A percentile compares a stretch with the other conserved stretches of the same genome.
phyloP scores from a whole-genome alignment of 2,113 vertebrate genomes.

The Butorides virescens region DNA sequence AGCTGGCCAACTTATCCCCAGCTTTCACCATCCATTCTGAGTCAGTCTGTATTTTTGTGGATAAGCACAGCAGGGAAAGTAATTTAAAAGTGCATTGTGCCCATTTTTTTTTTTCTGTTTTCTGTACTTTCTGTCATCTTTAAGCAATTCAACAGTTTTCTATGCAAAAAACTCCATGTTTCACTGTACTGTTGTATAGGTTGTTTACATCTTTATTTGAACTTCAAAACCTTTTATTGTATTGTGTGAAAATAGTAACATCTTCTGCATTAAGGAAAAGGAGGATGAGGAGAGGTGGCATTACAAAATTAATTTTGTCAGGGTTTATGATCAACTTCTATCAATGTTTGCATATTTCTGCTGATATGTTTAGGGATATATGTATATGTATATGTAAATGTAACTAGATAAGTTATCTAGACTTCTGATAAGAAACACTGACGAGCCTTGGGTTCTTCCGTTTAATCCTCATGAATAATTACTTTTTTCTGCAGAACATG shows the following conservation, averaged over 20 bases:
- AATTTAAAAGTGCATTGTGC: not conserved
- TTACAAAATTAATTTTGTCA: not conserved
- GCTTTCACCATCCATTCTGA: not conserved
- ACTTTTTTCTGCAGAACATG: not conserved
- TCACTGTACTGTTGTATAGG: not conserved
- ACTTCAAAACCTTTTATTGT: not conserved
- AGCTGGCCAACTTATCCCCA: fast-evolving
- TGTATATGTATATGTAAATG: not conserved
- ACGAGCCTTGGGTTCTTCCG: not conserved
- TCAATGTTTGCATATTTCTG: not conserved
- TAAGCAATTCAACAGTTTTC: not conserved
- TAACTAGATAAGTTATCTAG: not conserved
- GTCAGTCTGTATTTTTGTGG: not conserved
- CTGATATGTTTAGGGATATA: not conserved
- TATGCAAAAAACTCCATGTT: not conserved
- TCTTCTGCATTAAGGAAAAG: not conserved
- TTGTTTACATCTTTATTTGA: not conserved
- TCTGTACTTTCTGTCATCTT: not conserved
- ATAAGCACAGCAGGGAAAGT: not conserved
- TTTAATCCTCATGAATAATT: not conserved
- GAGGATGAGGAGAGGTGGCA: not conserved
- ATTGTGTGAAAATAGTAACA: not conserved
- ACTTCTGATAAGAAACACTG: not conserved
- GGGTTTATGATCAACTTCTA: not conserved
- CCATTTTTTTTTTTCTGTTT: not conserved